phyloP scores from a whole-genome alignment of 1,140 invertebrate species.

The Diplogasteroides magnus region DNA sequence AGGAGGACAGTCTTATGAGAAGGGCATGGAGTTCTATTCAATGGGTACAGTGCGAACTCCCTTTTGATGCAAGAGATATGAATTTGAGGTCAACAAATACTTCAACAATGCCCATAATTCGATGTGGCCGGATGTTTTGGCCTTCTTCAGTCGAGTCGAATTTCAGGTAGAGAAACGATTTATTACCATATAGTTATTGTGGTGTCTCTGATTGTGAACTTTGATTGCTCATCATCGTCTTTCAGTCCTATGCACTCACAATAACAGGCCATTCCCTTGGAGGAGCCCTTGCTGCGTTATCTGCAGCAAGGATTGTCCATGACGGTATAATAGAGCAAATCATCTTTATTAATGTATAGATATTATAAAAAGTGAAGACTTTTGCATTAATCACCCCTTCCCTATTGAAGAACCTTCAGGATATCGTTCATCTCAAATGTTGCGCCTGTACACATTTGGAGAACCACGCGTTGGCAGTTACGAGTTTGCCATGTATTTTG shows the following conservation, averaged over 20 bases:
- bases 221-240: no score
- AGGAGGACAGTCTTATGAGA: slow-evolving; percentile 26
- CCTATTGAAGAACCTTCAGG: not conserved
- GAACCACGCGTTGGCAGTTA: slow-evolving; percentile 34
- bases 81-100: slow-evolving; percentile 29
- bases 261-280: slow-evolving; percentile 37
- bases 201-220: not conserved
- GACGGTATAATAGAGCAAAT: no score
- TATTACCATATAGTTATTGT: no score
- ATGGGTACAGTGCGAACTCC: slow-evolving; percentile 22
- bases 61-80: not conserved
- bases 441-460: slow-evolving; percentile 32
- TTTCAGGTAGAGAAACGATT: no score
- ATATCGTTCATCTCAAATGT: not conserved
- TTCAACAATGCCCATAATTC: slow-evolving; percentile 29
- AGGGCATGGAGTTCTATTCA: slow-evolving; percentile 28
- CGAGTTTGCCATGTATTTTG: slow-evolving; percentile 27
- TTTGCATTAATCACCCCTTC: no score
- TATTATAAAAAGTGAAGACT: no score
- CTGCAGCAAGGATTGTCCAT: slow-evolving; percentile 20
- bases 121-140: slow-evolving; percentile 28
- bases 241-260: slow-evolving; percentile 22
- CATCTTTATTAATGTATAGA: no score
- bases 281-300: slow-evolving; percentile 30
- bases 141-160: slow-evolving; percentile 13